phyloP scores from a whole-genome alignment of 2,797 vertebrate genomes.

The Artibeus jamaicensis region DNA sequence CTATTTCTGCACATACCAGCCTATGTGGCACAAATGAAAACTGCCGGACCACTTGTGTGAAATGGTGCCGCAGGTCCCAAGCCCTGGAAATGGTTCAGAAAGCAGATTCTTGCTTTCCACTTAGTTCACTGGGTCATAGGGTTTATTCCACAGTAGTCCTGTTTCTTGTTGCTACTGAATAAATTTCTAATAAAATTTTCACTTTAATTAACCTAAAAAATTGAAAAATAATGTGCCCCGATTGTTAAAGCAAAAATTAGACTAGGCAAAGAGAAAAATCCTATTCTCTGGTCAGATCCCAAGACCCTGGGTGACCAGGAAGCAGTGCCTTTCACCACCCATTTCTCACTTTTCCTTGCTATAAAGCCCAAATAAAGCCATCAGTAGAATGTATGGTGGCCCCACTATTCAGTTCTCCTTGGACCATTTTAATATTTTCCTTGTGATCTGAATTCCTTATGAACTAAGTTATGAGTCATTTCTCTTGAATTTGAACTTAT shows the following conservation, averaged over 20 bases:
- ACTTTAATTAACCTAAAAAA: not conserved
- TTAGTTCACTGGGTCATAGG: not conserved
- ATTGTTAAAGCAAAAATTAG: not conserved
- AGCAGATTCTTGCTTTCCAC: not conserved
- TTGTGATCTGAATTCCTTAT: not conserved
- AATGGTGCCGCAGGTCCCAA: not conserved
- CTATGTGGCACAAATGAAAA: not conserved
- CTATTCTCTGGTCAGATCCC: not conserved
- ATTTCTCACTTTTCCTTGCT: not conserved
- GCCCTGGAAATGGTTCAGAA: not conserved
- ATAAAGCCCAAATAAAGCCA: not conserved
- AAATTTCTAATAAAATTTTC: not conserved
- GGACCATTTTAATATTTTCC: not conserved
- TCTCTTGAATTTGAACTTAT: constrained; percentile 5
- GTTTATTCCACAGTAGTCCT: not conserved
- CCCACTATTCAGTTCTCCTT: not conserved
- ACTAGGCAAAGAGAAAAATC: not conserved
- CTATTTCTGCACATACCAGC: not conserved
- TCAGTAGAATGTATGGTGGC: not conserved
- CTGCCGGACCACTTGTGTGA: not conserved
- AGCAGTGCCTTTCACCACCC: not conserved
- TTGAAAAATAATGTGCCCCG: not conserved
- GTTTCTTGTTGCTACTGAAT: not conserved
- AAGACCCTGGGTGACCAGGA: not conserved
- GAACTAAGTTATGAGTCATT: not conserved